These are phyloP conservation scores for Alectoris magna DNA, from an alignment of 2,797 vertebrate species.

Conservation along the genomic window DNA sequence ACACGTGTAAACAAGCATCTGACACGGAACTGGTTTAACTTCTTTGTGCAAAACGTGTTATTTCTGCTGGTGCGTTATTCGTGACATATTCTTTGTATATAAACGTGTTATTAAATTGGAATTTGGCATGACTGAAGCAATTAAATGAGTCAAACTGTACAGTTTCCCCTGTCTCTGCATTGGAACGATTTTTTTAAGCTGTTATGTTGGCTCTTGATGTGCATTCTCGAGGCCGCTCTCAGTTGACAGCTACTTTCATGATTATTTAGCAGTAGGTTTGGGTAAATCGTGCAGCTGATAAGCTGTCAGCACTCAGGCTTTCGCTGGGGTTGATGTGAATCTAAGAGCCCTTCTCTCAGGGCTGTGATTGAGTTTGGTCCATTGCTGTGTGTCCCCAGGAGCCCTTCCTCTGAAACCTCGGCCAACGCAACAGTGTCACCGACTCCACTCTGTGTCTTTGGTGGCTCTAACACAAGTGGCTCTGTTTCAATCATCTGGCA, in stretches of 20 bases:
- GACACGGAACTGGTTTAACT: not conserved
- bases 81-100: not conserved
- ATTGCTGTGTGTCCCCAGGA: not conserved
- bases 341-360: not conserved
- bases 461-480: not conserved
- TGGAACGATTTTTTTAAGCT: not conserved
- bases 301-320: not conserved
- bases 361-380: not conserved
- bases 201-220: not conserved
- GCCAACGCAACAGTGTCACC: not conserved
- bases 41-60: not conserved
- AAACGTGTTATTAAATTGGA: not conserved
- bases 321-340: not conserved
- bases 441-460: not conserved
- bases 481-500: not conserved
- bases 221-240: not conserved
- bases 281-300: not conserved
- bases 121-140: conserved; percentile 28
- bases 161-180: not conserved
- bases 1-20: conserved; percentile 44
- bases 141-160: not conserved
- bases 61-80: not conserved
- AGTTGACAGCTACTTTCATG: not conserved
- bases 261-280: not conserved
- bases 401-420: not conserved